These are phyloP conservation scores for Pteria penguin DNA, from an alignment of 2,888 invertebrate genomes.

Conservation along the genomic window DNA sequence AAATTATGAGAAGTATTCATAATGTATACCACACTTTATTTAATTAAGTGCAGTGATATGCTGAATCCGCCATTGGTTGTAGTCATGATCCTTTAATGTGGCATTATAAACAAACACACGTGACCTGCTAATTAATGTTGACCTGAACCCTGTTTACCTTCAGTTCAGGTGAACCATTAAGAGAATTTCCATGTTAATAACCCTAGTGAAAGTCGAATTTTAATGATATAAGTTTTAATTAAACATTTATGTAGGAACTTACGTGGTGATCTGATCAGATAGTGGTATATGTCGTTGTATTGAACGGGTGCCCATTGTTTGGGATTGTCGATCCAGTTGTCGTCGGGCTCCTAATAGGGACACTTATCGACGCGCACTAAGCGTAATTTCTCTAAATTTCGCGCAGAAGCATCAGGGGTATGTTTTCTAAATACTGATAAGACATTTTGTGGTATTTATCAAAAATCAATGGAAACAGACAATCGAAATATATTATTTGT, in stretches of 20 bases:
- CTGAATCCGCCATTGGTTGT: too few relatives aligned
- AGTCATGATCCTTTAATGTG: too few relatives aligned
- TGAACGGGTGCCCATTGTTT: slow-evolving; percentile 22
- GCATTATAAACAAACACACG: too few relatives aligned
- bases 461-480: too few relatives aligned
- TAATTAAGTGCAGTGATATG: too few relatives aligned
- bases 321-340: slow-evolving; percentile 30
- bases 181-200: background rate
- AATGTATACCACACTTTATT: too few relatives aligned
- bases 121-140: background rate
- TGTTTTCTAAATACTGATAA: slow-evolving; percentile 22
- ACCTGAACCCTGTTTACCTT: background rate
- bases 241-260: background rate
- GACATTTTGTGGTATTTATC: too few relatives aligned
- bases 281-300: slow-evolving; percentile 28
- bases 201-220: background rate
- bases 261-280: slow-evolving; percentile 31
- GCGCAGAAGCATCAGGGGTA: slow-evolving; percentile 11
- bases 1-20: too few relatives aligned
- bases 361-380: slow-evolving; percentile 16
- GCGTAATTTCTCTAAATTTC: slow-evolving; percentile 11
- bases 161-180: background rate
- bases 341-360: slow-evolving; percentile 27
- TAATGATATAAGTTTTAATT: too few relatives aligned
- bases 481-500: too few relatives aligned